phyloP scores from a whole-genome alignment of 2,888 invertebrate species.

The Cylindroiulus punctatus region DNA sequence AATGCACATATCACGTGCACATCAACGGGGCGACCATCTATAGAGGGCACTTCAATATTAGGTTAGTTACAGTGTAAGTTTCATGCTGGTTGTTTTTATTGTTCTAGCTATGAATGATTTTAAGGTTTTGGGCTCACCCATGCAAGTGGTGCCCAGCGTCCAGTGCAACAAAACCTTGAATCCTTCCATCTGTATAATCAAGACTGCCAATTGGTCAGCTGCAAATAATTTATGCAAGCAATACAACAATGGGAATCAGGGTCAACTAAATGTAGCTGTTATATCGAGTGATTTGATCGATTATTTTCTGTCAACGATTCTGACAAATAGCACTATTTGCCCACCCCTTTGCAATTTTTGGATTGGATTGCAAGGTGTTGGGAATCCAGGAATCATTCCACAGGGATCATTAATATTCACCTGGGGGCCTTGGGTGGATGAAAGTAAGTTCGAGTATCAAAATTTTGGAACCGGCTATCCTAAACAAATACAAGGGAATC shows the following conservation, averaged over 20 bases:
- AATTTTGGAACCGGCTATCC: not conserved
- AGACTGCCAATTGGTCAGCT: not conserved
- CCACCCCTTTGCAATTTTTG: constrained; percentile 38
- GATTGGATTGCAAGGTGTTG: constrained; percentile 4
- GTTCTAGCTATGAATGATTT: not conserved
- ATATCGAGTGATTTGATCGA: not conserved
- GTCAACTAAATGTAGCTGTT: not conserved
- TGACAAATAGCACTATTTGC: not conserved
- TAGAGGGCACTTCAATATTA: no score
- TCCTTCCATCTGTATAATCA: not conserved
- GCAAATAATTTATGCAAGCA: not conserved
- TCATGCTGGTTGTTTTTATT: not conserved
- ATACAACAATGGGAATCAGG: not conserved
- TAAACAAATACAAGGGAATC: not conserved
- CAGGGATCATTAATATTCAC: not conserved
- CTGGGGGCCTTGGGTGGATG: not conserved
- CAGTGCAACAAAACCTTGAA: not conserved
- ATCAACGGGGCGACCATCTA: no score
- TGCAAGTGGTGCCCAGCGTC: not conserved
- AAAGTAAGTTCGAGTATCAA: not conserved
- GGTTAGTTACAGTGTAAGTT: not conserved
- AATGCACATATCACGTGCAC: no score
- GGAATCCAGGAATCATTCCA: not conserved
- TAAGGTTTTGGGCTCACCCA: not conserved
- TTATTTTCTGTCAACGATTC: not conserved